Evolutionary conservation across 2,888 invertebrate species (phyloP).

Genomic region (Mythimna ferrago): DNA sequence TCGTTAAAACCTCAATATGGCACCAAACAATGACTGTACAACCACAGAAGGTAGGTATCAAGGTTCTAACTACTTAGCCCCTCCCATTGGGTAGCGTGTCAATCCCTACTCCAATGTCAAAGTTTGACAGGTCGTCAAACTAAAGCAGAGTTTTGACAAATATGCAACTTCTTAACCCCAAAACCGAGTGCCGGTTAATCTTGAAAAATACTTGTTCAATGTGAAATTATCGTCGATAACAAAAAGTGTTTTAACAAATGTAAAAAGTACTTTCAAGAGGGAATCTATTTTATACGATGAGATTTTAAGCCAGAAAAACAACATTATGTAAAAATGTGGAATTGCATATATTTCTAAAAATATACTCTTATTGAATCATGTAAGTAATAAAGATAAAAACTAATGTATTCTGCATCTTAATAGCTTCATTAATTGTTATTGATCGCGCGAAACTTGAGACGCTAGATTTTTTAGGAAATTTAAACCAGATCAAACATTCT

Average conservation of each 20-base stretch:
- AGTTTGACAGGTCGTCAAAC: too few species aligned
- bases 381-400: neutral
- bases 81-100: too few species aligned
- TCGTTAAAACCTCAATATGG: neutral
- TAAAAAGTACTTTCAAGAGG: neutral
- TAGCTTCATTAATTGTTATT: neutral
- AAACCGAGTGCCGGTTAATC: too few species aligned
- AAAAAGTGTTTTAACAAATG: neutral
- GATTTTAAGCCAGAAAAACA: neutral
- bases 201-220: too few species aligned
- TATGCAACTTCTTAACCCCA: too few species aligned
- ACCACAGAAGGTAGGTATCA: neutral
- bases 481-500: conserved; percentile 1
- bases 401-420: neutral
- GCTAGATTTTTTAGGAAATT: neutral
- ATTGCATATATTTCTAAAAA: neutral
- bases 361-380: neutral
- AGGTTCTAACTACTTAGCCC: too few species aligned
- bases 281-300: neutral
- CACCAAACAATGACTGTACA: too few species aligned
- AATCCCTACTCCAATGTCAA: too few species aligned
- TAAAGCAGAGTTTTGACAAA: too few species aligned
- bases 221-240: too few species aligned
- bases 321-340: neutral
- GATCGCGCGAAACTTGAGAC: neutral